Evolutionary conservation across 2,113 vertebrate genomes (phyloP), one percentile per base, ranked within the genome.

Genomic region (Eulemur macaco): DNA sequence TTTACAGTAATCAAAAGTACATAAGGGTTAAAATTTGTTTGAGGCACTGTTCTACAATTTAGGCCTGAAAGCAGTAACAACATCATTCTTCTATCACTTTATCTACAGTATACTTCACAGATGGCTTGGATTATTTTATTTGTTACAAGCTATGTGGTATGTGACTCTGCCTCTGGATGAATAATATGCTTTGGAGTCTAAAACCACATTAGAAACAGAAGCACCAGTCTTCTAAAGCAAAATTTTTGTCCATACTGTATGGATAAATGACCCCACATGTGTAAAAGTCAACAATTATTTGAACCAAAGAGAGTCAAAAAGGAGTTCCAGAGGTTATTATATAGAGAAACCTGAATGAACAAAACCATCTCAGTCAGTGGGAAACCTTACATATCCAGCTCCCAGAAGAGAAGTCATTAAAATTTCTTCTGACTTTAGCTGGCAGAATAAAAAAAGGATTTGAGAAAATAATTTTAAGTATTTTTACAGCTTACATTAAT

Each of bases 181-280:
- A 94, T 47, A 91, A 60, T 31, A 66, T 78, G 20, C 69, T 90
- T 94, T 78, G 42, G 42, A 66, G 85, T 94, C 81, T 68, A 89
- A 94, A 92, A 78, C 34, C n/a, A 71, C 29, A 58, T 73, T 86
- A 85, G 54, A 94, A 94, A 83, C 60, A 96, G 93, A 91, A 97
- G 52, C 21, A 64, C 37, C 14, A 47, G 29, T 74, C 42, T 73
- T 94, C 68, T 45, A 63, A 85, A 93, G 69, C 34, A 92, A 95
- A 91, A 45, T 84, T 96, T 42, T 96, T 91, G 69, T 90, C 87
- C 47, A 94, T 68, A 52, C 31, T 78, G 12, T 58, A 58, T 5
- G 34, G 60, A 86, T 94, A 97, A 97, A 92, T 80, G 90, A 21
- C 23, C 64, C 77, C 81, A 94, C 5, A 50, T 89, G 87, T 74